A percentile compares a stretch with the other conserved stretches of the same genome.
These are phyloP conservation scores for Spheniscus mendiculus DNA, from an alignment of 2,113 vertebrate genomes.

Conservation along the genomic window DNA sequence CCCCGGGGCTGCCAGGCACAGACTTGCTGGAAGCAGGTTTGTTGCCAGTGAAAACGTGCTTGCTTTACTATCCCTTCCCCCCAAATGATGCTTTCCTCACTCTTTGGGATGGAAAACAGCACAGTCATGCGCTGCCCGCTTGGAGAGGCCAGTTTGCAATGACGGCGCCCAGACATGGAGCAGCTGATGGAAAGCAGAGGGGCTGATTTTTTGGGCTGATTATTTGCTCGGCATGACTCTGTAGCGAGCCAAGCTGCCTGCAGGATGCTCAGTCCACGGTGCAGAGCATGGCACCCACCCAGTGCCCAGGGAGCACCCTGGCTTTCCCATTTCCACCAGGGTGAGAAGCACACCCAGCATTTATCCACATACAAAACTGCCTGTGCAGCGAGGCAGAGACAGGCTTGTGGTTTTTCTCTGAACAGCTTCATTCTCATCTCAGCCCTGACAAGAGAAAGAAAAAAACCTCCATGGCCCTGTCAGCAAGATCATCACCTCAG, in stretches of 20 bases:
- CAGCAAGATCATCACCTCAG: slow-evolving; percentile 5
- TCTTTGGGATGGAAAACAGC: background rate
- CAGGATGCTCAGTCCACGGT: background rate
- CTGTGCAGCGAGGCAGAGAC: background rate
- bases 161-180: fast-evolving
- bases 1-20: slow-evolving; percentile 11
- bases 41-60: background rate
- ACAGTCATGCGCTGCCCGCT: background rate
- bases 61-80: background rate
- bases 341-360: background rate
- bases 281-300: background rate
- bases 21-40: slow-evolving; percentile 12
- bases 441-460: background rate
- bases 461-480: background rate
- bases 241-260: background rate
- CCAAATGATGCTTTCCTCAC: background rate
- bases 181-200: background rate
- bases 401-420: background rate
- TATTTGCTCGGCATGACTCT: background rate
- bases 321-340: background rate
- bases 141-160: fast-evolving
- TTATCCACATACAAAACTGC: background rate
- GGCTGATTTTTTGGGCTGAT: background rate
- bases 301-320: background rate
- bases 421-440: background rate